Evolutionary conservation across 2,797 vertebrate species (phyloP).

Genomic region (Rhynchonycteris naso): DNA sequence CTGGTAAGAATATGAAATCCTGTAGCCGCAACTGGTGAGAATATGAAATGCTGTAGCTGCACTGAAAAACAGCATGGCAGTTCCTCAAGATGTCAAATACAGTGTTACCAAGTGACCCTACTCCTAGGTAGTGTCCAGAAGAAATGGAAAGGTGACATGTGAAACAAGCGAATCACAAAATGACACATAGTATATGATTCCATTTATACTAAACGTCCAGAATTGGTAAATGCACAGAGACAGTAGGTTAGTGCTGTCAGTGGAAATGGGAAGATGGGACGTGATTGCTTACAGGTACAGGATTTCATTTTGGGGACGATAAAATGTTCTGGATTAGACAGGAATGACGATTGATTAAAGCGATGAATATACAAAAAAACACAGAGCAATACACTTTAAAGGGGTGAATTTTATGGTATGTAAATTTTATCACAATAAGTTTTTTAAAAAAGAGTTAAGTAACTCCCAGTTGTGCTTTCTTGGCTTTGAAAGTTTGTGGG

Average conservation of each 20-base stretch:
- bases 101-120: background rate
- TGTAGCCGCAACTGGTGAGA: background rate
- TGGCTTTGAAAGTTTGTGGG: background rate
- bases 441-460: conserved; percentile 13
- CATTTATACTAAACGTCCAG: background rate
- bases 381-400: conserved; percentile 6
- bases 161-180: background rate
- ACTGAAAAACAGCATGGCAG: background rate
- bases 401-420: conserved; percentile 12
- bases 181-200: background rate
- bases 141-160: background rate
- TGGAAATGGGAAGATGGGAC: background rate
- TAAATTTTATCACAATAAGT: background rate
- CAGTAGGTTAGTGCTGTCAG: background rate
- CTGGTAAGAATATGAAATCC: background rate
- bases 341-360: background rate
- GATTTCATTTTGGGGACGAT: background rate
- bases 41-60: background rate
- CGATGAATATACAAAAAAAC: conserved; percentile 1
- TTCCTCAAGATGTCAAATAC: background rate
- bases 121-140: background rate
- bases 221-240: background rate
- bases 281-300: background rate
- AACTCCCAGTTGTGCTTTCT: background rate
- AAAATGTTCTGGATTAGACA: background rate